These are phyloP conservation scores for Mus spretus DNA, from an alignment of 2,797 vertebrate genomes.

Conservation along the genomic window DNA sequence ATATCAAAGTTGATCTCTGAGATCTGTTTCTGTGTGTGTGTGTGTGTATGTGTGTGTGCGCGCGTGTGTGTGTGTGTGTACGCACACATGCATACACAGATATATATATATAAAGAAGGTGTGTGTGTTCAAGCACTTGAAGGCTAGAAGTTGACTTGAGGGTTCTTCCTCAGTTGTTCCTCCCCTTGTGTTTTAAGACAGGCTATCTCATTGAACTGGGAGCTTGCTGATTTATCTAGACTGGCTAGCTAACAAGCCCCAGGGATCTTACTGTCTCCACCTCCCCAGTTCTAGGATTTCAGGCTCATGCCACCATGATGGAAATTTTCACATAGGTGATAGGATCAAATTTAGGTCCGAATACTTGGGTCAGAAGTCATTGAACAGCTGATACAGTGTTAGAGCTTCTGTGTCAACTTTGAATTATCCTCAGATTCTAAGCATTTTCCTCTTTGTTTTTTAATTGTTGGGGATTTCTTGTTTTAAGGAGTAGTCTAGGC, in stretches of 20 bases:
- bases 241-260: not conserved
- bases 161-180: not conserved
- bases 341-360: not conserved
- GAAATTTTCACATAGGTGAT: not conserved
- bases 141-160: not conserved
- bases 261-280: not conserved
- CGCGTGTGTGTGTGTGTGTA: not conserved
- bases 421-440: slow-evolving; percentile 52
- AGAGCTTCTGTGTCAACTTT: slow-evolving; percentile 45
- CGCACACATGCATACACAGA: too few species aligned
- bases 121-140: not conserved
- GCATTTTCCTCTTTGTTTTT: not conserved
- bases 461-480: not conserved
- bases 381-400: not conserved
- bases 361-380: not conserved
- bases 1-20: slow-evolving; percentile 37
- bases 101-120: not conserved
- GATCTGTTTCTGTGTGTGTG: not conserved
- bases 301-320: not conserved
- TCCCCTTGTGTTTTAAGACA: not conserved
- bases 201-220: not conserved
- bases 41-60: not conserved
- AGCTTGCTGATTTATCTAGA: not conserved
- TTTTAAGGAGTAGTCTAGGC: not conserved
- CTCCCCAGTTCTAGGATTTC: not conserved